phyloP scores from a whole-genome alignment of 2,113 vertebrate genomes.

The Psammodynastes pulverulentus region DNA sequence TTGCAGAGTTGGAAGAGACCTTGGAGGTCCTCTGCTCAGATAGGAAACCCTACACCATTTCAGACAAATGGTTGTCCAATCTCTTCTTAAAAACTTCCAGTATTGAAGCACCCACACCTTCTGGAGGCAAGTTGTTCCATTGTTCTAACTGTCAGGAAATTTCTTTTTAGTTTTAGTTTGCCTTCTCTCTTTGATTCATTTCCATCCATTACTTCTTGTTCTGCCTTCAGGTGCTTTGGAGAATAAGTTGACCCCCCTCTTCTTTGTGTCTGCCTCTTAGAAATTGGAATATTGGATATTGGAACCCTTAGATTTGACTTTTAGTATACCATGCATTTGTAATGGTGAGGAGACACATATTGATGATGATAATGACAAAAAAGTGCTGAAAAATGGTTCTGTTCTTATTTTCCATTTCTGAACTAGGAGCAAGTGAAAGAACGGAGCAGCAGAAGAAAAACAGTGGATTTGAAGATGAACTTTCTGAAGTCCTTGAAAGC shows the following conservation, averaged over 20 bases:
- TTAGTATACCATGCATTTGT: background rate
- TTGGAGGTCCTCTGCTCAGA: background rate
- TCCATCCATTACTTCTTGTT: background rate
- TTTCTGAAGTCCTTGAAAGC: slow-evolving; percentile 65
- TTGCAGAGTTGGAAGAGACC: background rate
- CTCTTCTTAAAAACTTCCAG: background rate
- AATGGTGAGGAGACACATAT: background rate
- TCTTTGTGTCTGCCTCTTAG: background rate
- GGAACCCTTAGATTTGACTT: background rate
- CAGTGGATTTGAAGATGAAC: slow-evolving; percentile 62
- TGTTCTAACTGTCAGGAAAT: background rate
- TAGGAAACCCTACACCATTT: background rate
- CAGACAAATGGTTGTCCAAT: background rate
- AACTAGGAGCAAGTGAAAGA: slow-evolving; percentile 77
- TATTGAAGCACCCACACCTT: background rate
- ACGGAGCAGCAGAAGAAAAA: slow-evolving; percentile 69
- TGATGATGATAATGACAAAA: background rate
- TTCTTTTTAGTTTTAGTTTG: background rate
- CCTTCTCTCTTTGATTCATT: background rate
- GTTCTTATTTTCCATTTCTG: background rate
- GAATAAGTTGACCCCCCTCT: background rate
- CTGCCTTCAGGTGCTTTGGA: background rate
- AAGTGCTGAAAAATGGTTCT: slow-evolving; percentile 17
- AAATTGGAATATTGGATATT: background rate
- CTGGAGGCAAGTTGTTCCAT: background rate